A percentile compares a stretch with the other conserved stretches of the same genome.
Evolutionary conservation across 2,113 vertebrate species (phyloP).

Genomic region (Lampris incognitus): DNA sequence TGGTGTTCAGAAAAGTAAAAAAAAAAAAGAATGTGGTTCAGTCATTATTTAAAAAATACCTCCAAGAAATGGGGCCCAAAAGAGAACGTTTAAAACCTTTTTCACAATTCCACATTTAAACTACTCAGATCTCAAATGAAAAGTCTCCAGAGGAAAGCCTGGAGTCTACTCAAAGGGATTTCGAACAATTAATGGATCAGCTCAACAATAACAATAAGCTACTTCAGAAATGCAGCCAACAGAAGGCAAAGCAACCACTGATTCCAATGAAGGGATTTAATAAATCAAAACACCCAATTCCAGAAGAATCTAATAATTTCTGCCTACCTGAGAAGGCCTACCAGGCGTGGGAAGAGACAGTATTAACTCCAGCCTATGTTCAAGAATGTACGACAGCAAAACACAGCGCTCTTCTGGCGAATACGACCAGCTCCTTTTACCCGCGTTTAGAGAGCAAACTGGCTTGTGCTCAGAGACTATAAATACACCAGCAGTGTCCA

Average conservation of each 20-base stretch:
- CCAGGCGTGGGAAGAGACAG: not conserved
- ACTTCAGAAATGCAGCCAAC: not conserved
- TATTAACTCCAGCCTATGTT: slow-evolving; percentile 20
- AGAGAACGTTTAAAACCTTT: not conserved
- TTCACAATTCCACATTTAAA: not conserved
- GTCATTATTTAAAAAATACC: not conserved
- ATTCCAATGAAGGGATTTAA: not conserved
- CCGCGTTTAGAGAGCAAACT: slow-evolving; percentile 69
- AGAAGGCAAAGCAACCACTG: not conserved
- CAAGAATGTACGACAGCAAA: slow-evolving; percentile 45
- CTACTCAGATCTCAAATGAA: not conserved
- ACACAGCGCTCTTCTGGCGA: slow-evolving; percentile 33
- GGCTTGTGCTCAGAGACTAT: slow-evolving; percentile 72
- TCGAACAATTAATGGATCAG: not conserved
- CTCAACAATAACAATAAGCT: not conserved
- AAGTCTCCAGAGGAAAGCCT: not conserved
- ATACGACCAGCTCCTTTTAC: slow-evolving; percentile 44
- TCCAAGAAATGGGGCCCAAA: not conserved
- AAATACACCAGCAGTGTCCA: slow-evolving; percentile 84
- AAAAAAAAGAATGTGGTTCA: not conserved
- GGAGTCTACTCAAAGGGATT: not conserved
- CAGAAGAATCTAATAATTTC: not conserved
- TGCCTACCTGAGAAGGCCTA: slow-evolving; percentile 63
- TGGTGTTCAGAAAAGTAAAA: not conserved
- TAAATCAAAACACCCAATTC: not conserved